Percentiles rank a stretch among this genome's conserved stretches.
phyloP scores from a whole-genome alignment of 2,113 vertebrate species.

The Shinisaurus crocodilurus region DNA sequence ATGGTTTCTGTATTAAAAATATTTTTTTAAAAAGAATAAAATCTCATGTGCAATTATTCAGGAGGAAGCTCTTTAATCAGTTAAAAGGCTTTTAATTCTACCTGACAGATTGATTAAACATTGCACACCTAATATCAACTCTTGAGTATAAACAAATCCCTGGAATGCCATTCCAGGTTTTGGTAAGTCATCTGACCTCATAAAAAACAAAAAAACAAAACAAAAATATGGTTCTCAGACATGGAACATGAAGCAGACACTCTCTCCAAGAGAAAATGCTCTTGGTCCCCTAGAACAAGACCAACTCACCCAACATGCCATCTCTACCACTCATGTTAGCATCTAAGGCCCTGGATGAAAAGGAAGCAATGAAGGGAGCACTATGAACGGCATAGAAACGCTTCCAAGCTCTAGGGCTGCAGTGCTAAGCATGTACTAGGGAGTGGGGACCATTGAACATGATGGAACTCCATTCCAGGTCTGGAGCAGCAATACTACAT shows the following conservation, averaged over 20 bases:
- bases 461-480: background rate
- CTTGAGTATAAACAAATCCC: too few species aligned
- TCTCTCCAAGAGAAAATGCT: background rate
- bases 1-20: background rate
- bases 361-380: background rate
- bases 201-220: background rate
- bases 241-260: background rate
- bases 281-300: background rate
- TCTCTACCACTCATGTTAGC: background rate
- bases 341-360: background rate
- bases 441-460: background rate
- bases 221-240: background rate
- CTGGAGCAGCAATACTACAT: background rate
- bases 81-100: background rate
- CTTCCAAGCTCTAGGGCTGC: background rate
- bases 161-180: background rate
- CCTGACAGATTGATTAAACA: background rate
- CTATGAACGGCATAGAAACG: background rate
- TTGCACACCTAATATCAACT: background rate
- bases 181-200: background rate
- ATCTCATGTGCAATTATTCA: background rate
- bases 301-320: background rate
- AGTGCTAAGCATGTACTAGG: background rate
- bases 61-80: background rate
- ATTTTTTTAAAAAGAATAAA: background rate